These are phyloP conservation scores for Acanthosepion lycidas DNA, from an alignment of 2,888 invertebrate species.

Conservation along the genomic window DNA sequence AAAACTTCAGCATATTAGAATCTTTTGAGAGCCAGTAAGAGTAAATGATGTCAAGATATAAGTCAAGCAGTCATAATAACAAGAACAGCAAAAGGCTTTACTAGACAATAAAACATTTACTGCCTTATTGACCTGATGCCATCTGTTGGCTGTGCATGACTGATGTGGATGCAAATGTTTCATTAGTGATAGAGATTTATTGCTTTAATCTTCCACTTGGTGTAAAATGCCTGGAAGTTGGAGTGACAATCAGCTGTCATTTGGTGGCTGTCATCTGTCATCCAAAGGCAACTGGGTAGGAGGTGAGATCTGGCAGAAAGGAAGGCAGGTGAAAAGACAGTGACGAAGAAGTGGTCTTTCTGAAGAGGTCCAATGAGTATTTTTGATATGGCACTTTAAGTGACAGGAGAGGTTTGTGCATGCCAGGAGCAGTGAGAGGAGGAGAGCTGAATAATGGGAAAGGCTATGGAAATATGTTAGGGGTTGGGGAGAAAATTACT, in stretches of 20 bases:
- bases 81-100: neutral
- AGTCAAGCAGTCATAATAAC: neutral
- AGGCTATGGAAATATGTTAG: neutral
- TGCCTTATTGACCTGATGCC: neutral
- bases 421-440: neutral
- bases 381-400: slow-evolving; percentile 17
- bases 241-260: slow-evolving; percentile 22
- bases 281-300: neutral
- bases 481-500: neutral
- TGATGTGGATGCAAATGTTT: slow-evolving; percentile 33
- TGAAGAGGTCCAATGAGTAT: neutral
- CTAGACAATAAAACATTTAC: neutral
- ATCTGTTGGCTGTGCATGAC: slow-evolving; percentile 21
- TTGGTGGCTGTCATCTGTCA: slow-evolving; percentile 20
- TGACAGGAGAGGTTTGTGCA: neutral
- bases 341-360: neutral
- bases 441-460: neutral
- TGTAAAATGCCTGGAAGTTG: slow-evolving; percentile 22
- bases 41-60: neutral
- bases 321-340: neutral
- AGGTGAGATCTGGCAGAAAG: neutral
- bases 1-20: neutral
- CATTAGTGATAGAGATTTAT: slow-evolving; percentile 6
- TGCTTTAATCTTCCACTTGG: slow-evolving; percentile 33
- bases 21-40: neutral